Evolutionary conservation across 37 sponge, comb jelly and placozoan species (phyloP).

Genomic region (Oopsacas minuta): DNA sequence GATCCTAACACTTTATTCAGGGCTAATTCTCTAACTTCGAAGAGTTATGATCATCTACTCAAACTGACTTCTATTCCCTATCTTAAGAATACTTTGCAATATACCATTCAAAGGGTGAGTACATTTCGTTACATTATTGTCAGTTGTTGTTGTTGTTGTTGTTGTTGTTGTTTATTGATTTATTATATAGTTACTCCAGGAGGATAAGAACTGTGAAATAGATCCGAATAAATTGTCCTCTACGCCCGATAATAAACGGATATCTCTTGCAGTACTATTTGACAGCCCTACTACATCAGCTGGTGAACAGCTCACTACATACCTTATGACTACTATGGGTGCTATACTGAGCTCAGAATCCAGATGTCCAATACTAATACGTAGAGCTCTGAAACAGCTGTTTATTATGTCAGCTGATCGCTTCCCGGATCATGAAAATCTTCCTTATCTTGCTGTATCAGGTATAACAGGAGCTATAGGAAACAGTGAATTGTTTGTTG

Average conservation of each 20-base stretch:
- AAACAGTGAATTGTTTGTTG: not conserved
- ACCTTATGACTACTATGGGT: slow-evolving; percentile 36
- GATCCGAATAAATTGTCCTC: not conserved
- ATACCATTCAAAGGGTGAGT: too few species aligned
- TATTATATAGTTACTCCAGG: too few species aligned
- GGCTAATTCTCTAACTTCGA: slow-evolving; percentile 77
- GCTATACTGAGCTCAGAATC: slow-evolving; percentile 42
- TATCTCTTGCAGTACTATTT: not conserved
- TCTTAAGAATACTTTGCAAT: not conserved
- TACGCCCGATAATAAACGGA: not conserved
- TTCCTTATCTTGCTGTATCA: slow-evolving; percentile 6
- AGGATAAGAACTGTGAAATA: not conserved
- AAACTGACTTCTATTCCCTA: slow-evolving; percentile 40
- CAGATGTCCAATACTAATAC: slow-evolving; percentile 47
- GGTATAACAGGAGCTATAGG: not conserved
- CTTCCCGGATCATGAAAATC: slow-evolving; percentile 13
- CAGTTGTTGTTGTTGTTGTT: too few species aligned
- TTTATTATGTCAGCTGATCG: slow-evolving; percentile 43
- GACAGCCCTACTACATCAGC: not conserved
- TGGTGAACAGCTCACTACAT: slow-evolving; percentile 25
- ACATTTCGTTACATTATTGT: too few species aligned
- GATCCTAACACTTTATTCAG: slow-evolving; percentile 52
- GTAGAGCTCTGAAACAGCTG: slow-evolving; percentile 52
- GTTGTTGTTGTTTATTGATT: too few species aligned
- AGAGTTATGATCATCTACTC: slow-evolving; percentile 87